Evolutionary conservation across 2,888 invertebrate species (phyloP), one percentile per base, ranked within the genome.

Genomic region (Cephonodes hylas): DNA sequence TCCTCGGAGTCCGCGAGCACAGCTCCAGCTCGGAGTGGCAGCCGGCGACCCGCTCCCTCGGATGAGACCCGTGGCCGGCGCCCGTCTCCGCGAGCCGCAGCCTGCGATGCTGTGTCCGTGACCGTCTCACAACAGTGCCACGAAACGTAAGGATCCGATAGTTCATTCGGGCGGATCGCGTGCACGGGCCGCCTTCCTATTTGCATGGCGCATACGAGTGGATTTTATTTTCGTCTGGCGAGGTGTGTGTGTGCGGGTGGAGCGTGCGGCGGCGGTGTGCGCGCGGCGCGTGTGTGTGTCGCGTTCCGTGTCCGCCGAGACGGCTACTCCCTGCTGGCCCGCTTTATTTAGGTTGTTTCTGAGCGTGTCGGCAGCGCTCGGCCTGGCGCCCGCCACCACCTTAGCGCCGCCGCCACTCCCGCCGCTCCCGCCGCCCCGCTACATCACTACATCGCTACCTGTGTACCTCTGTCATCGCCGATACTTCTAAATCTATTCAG

Each of bases 191-290:
- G 85, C 81, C 89, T 90, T 90, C 89, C 89, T 89, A 91, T 91
- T 91, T 89, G 91, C 91, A 91, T 89, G 89, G 90, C 90, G 87
- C 88, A 91, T 90, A 88, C 89, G 86, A 90, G 89, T 89, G 88
- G 83, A 89, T 91, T 90, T 91, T 92, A 92, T 92, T 92, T 92
- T 91, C 86, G 91, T 91, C 91, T 91, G 88, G 86, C 75, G 75
- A 77, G 72, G 76, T 75, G 70, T 83, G 88, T 89, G 89, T 89
- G 89, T 78, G 89, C 86, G 81, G 67, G 53, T 73, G 59, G 70
- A 61, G 71, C 66, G 74, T 73, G 79, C 63, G 62, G 38, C 59
- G 48, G 69, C 76, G 72, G 75, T 77, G 85, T 81, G 81, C 75
- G 76, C 64, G 69, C 63, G 62, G 64, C 68, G 72, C 68, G 78